phyloP scores from a whole-genome alignment of 2,113 vertebrate genomes.

The Cichladusa arquata region DNA sequence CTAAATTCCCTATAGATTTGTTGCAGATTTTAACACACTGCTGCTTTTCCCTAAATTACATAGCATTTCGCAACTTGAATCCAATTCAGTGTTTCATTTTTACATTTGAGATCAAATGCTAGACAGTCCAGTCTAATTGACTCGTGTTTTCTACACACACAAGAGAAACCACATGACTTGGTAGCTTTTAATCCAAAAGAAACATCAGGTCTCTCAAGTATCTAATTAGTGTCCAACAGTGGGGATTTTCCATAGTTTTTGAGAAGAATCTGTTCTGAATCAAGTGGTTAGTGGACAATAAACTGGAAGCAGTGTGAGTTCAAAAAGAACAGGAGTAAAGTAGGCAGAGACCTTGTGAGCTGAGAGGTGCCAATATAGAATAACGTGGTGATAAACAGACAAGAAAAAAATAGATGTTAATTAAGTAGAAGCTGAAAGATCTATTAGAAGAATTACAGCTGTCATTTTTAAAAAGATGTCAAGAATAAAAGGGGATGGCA shows the following conservation, averaged over 20 bases:
- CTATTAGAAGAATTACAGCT: neutral
- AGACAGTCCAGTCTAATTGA: neutral
- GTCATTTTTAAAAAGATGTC: neutral
- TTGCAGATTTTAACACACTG: slow-evolving; percentile 33
- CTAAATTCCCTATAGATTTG: slow-evolving; percentile 43
- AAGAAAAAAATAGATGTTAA: neutral
- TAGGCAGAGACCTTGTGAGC: neutral
- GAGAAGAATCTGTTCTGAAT: neutral
- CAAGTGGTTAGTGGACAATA: neutral
- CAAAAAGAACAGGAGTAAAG: neutral
- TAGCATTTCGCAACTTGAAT: slow-evolving; percentile 10
- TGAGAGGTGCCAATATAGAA: neutral
- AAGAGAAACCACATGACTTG: neutral
- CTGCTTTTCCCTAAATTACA: slow-evolving; percentile 17
- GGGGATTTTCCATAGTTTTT: neutral
- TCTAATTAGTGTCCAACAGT: neutral
- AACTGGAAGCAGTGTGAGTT: neutral
- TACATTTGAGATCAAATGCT: slow-evolving; percentile 26
- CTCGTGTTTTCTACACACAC: neutral
- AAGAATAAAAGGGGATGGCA: neutral
- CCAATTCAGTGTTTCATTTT: neutral
- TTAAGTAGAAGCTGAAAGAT: neutral
- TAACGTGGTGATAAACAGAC: neutral
- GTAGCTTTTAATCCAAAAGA: neutral
- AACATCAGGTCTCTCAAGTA: neutral